A percentile compares a stretch with the other conserved stretches of the same genome.
Evolutionary conservation across 2,113 vertebrate species (phyloP).

Genomic region (Grammomys surdaster): DNA sequence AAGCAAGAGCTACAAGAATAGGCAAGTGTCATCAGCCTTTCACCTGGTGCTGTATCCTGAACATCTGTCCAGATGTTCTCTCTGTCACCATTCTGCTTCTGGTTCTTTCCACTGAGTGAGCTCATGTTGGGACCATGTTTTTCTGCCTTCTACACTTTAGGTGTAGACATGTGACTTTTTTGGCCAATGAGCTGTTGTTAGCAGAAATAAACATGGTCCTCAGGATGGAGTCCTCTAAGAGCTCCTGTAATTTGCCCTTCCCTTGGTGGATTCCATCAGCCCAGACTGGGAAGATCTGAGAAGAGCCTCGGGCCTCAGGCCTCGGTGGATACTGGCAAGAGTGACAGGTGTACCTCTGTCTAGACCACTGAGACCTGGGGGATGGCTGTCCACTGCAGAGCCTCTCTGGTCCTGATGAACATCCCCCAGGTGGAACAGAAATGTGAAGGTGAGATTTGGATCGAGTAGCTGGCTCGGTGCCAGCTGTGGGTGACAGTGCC

Average conservation of each 20-base stretch:
- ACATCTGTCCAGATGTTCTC: background rate
- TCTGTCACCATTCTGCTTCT: background rate
- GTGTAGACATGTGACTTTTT: background rate
- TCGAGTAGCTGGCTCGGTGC: background rate
- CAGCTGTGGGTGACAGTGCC: background rate
- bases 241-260: background rate
- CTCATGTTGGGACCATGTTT: background rate
- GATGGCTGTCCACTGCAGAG: background rate
- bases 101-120: background rate
- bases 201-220: background rate
- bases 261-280: background rate
- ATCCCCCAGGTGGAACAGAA: background rate
- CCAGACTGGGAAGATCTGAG: background rate
- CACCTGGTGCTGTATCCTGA: background rate
- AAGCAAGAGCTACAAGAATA: background rate
- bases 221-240: background rate
- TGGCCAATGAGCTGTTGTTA: background rate
- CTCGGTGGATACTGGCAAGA: fast-evolving
- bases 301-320: background rate
- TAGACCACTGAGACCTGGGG: background rate
- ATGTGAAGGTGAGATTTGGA: background rate
- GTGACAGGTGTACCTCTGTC: background rate
- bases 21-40: background rate
- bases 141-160: background rate
- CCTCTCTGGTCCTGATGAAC: background rate